Conservation (phyloP, 2,113 vertebrate genomes). For the Chrysochloris asiatica region DNA sequence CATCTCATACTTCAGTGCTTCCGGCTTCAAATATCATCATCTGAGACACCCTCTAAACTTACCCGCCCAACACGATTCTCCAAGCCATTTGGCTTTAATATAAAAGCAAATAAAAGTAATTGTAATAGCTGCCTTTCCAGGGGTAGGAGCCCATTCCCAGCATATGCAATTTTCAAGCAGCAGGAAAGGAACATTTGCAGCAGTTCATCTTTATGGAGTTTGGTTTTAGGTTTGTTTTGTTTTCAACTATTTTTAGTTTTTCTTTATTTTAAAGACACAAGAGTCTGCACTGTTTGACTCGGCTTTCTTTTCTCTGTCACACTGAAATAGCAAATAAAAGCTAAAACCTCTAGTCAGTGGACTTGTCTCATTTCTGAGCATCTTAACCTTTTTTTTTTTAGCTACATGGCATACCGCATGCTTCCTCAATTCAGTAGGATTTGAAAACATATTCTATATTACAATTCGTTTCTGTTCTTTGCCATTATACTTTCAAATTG, state of each 20-base stretch:
- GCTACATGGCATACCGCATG: neutral
- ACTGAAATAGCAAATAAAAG: neutral
- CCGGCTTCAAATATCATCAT: neutral
- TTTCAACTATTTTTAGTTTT: conserved; percentile 25
- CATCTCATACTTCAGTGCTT: conserved; percentile 32
- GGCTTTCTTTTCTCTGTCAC: neutral
- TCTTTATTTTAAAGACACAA: conserved; percentile 46
- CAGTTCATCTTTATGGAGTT: conserved; percentile 48
- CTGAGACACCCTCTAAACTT: neutral
- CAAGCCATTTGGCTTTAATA: conserved; percentile 58
- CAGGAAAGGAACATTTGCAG: conserved; percentile 38
- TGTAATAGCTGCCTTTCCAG: conserved; percentile 34
- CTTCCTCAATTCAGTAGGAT: conserved; percentile 28
- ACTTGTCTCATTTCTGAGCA: conserved; percentile 45
- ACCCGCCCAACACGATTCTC: neutral
- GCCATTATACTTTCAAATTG: conserved; percentile 48
- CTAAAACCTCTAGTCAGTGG: neutral
- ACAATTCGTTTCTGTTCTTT: conserved; percentile 58
- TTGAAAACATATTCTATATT: conserved; percentile 47
- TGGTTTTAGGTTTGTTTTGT: too few species aligned
- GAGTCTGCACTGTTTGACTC: conserved; percentile 3
- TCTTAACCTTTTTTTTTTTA: conserved; percentile 43
- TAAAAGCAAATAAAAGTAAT: conserved; percentile 65
- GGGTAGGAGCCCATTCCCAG: conserved; percentile 37
- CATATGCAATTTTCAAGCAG: conserved; percentile 59